Base-by-base conservation (phyloP, 1,140 invertebrate species). In the Ceratosolen solmsi region DNA sequence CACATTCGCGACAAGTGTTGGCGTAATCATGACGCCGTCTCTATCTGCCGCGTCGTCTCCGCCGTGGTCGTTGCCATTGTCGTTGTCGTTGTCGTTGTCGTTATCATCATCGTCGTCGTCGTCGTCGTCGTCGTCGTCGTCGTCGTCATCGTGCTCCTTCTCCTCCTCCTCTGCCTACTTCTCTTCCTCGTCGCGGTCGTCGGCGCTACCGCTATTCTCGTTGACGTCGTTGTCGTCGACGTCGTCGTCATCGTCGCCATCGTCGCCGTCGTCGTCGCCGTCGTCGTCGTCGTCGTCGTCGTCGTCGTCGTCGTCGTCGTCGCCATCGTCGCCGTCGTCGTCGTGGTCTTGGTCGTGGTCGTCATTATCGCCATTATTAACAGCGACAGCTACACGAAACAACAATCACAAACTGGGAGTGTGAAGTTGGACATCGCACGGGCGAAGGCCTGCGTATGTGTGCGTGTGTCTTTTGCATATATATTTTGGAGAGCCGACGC, bases 21-120 rank as follows among this genome's bases (percentile, higher is more conserved):
- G 33, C 63, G 33, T 68, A 68, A 68, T 68, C 63, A 68, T 68
- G 63, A 68, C 2, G 63, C 63, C 63, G 63, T 38, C 22, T 25
- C 33, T 36, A 30, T 65, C 30, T 33, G 30, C 17, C 17, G 60
- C 27, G 33, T 36, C 60, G 27, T 65, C 60, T 25, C 13, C n/a
- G n/a, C 13, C 25, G 56, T 13, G 3, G 22, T 27, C n/a, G 33
- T 36, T 15, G 58, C n/a, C 58, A 9, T 60, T 11, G 60, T 36
- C 60, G 27, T 36, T n/a, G 13, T 36, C 60, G 30, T 36, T 30
- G 13, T 65, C 27, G 30, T 20, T n/a, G 60, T 36, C 60, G 30
- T 65, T 1, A 30, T 65, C 33, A 13, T n/a, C 63, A 27, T n/a
- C 63, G 63, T 38, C 63, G 33, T 38, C 63, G 63, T n/a, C 33